Conservation (phyloP, 2,113 vertebrate species). For the Pleuronectes platessa region DNA sequence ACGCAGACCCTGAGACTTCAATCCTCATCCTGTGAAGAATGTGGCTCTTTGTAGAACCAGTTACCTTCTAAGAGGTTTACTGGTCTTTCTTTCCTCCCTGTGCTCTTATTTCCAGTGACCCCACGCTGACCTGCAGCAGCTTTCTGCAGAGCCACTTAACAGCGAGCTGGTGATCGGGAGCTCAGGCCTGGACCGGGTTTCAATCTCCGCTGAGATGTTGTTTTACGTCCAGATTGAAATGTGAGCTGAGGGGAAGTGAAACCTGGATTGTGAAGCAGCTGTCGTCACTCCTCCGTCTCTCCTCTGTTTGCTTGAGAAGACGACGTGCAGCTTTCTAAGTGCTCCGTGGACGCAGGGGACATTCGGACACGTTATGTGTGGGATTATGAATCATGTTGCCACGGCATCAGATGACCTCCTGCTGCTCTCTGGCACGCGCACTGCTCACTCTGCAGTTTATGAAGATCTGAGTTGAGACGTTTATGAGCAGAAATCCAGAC, state of each 20-base stretch:
- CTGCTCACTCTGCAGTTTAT: conserved; percentile 12
- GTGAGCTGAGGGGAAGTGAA: conserved; percentile 4
- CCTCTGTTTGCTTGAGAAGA: background rate
- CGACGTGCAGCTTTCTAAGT: background rate
- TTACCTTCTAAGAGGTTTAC: conserved; percentile 66
- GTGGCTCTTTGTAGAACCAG: conserved; percentile 46
- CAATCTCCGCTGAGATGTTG: conserved; percentile 20
- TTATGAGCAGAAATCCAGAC: background rate
- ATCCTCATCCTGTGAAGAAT: conserved; percentile 63
- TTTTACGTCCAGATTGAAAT: conserved; percentile 14
- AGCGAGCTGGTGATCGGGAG: conserved; percentile 17
- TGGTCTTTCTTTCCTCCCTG: conserved; percentile 23
- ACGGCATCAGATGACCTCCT: conserved; percentile 58
- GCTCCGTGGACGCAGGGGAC: background rate
- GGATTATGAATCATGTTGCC: conserved; percentile 25
- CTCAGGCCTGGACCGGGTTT: background rate
- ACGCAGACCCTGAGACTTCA: conserved; percentile 38
- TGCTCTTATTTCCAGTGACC: conserved; percentile 34
- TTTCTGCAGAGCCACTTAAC: conserved; percentile 40
- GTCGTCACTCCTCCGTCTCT: background rate
- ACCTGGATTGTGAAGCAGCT: background rate
- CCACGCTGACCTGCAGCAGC: background rate
- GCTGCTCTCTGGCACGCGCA: background rate
- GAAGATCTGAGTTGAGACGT: conserved; percentile 1
- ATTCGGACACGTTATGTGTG: background rate